These are phyloP conservation scores for Halesus radiatus DNA, from an alignment of 1,140 invertebrate genomes.

Conservation along the genomic window DNA sequence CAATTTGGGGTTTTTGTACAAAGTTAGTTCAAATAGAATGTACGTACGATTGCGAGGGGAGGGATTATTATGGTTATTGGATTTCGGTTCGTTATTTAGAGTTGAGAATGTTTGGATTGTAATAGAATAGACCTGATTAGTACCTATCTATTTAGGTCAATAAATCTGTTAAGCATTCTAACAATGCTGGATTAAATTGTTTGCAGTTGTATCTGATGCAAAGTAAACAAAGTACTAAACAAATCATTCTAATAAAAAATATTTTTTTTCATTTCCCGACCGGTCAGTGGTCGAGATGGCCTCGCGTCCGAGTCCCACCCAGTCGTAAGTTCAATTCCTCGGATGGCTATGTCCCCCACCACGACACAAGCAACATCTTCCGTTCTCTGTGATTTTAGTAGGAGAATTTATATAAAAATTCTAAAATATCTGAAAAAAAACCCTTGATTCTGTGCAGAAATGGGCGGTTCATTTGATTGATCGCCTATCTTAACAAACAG, in stretches of 20 bases:
- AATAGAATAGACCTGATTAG: conserved; percentile 4
- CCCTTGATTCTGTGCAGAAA: too few species aligned
- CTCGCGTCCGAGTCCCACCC: too few species aligned
- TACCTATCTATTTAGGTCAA: neutral
- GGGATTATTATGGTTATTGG: neutral
- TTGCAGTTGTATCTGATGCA: neutral
- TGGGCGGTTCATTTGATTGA: too few species aligned
- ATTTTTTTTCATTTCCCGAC: too few species aligned
- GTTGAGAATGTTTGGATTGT: conserved; percentile 10
- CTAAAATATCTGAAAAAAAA: too few species aligned
- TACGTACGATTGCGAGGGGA: neutral
- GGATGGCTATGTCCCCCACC: too few species aligned
- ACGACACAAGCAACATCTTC: too few species aligned
- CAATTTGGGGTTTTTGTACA: conserved; percentile 15
- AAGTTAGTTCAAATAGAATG: neutral
- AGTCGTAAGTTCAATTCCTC: too few species aligned
- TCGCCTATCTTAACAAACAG: too few species aligned
- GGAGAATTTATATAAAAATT: too few species aligned
- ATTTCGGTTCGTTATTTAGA: neutral
- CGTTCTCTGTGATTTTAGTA: too few species aligned
- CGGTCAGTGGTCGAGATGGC: too few species aligned
- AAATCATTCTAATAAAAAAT: neutral
- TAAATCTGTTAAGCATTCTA: neutral
- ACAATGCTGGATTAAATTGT: neutral
- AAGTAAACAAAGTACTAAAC: neutral